Conservation (phyloP, 2,113 vertebrate species). For the Lasiurus cinereus region DNA sequence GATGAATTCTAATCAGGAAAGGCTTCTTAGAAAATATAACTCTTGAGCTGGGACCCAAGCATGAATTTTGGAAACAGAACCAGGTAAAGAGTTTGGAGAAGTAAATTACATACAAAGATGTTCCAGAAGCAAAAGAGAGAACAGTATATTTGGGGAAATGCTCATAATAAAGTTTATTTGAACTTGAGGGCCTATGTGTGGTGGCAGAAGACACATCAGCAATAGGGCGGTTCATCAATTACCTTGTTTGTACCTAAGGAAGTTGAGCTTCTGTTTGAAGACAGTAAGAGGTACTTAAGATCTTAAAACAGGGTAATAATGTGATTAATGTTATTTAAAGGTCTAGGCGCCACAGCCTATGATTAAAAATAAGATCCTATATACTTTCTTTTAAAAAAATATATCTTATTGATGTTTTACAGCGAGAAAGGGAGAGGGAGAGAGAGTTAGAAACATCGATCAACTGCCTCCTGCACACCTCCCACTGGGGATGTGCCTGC, state of each 20-base stretch:
- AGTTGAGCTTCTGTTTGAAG: constrained; percentile 32
- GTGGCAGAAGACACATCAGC: background rate
- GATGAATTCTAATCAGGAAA: background rate
- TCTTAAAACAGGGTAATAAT: background rate
- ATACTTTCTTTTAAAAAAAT: background rate
- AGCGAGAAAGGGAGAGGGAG: too few species aligned
- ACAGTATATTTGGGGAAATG: background rate
- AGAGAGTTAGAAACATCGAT: too few species aligned
- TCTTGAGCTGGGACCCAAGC: background rate
- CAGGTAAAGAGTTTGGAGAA: background rate
- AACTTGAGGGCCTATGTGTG: background rate
- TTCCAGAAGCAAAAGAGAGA: background rate
- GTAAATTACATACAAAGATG: background rate
- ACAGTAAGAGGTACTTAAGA: background rate
- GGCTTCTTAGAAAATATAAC: background rate
- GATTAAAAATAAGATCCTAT: constrained; percentile 13
- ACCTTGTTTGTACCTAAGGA: background rate
- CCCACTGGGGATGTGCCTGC: too few species aligned
- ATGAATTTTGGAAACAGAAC: background rate
- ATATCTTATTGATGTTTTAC: too few species aligned
- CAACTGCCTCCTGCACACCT: too few species aligned
- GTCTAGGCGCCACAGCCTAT: background rate
- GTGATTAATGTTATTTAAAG: background rate
- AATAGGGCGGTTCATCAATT: background rate
- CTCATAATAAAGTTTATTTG: background rate